Percentiles rank a stretch among this genome's conserved stretches.
These are phyloP conservation scores for Nematolebias whitei DNA, from an alignment of 2,113 vertebrate species.

Conservation along the genomic window DNA sequence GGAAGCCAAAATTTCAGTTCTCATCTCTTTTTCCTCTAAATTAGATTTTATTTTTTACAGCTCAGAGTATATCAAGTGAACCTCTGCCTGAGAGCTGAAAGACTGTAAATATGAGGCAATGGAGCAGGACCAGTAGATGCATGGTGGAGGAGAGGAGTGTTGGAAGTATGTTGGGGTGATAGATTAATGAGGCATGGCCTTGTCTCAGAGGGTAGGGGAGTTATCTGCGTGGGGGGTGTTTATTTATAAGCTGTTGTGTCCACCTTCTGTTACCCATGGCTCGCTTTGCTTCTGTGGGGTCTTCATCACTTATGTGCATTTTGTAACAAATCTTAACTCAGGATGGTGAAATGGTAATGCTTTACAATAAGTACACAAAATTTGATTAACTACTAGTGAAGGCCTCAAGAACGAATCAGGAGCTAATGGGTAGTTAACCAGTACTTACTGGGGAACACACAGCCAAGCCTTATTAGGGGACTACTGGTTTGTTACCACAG, in stretches of 20 bases:
- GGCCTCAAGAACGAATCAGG: too few species aligned
- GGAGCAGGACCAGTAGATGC: constrained; percentile 52
- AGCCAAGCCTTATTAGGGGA: too few species aligned
- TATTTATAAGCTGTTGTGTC: constrained; percentile 9
- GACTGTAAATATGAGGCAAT: constrained; percentile 60
- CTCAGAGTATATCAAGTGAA: constrained; percentile 58
- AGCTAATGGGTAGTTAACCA: too few species aligned
- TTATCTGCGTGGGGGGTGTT: constrained; percentile 33
- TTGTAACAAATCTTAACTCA: background rate
- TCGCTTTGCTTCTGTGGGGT: constrained; percentile 1
- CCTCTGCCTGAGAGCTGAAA: constrained; percentile 33
- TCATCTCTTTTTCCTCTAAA: constrained; percentile 29
- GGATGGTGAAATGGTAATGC: too few species aligned
- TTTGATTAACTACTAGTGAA: too few species aligned
- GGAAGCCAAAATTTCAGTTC: constrained; percentile 36
- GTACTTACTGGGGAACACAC: too few species aligned
- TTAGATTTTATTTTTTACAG: constrained; percentile 17
- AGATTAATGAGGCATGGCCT: constrained; percentile 74
- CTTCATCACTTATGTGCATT: background rate
- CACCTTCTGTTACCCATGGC: background rate
- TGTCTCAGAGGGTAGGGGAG: constrained; percentile 54
- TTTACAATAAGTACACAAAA: too few species aligned
- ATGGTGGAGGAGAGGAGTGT: constrained; percentile 25
- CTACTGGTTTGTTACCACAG: too few species aligned
- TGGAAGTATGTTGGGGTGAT: constrained; percentile 66